Percentiles rank a stretch among this genome's conserved stretches.
Conservation (phyloP, 2,797 vertebrate genomes). For the Melanotaenia pygmaea region DNA sequence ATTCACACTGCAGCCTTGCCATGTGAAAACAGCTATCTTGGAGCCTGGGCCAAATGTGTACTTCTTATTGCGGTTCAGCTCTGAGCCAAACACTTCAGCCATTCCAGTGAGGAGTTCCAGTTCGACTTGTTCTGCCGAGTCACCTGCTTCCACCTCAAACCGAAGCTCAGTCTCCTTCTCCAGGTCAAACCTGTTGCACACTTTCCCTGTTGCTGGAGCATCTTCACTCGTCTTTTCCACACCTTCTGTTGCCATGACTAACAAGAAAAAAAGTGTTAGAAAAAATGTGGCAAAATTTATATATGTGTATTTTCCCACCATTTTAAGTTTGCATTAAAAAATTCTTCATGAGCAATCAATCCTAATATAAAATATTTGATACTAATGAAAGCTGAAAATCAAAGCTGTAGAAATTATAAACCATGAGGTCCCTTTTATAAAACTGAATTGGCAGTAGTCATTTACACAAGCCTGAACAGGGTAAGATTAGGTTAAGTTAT, state of each 20-base stretch:
- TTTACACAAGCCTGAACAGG: too few relatives aligned
- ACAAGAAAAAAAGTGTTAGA: background rate
- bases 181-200: slow-evolving; percentile 86
- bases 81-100: slow-evolving; percentile 96
- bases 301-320: too few relatives aligned
- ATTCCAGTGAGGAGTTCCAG: slow-evolving; percentile 92
- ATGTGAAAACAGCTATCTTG: slow-evolving; percentile 97
- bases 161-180: slow-evolving; percentile 97
- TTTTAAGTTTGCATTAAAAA: too few relatives aligned
- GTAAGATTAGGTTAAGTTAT: too few relatives aligned
- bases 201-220: slow-evolving; percentile 66
- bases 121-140: slow-evolving; percentile 85
- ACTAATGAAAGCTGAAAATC: too few relatives aligned
- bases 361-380: too few relatives aligned
- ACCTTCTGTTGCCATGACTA: slow-evolving; percentile 79
- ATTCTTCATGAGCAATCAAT: too few relatives aligned
- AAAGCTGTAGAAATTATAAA: too few relatives aligned
- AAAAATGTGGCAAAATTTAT: background rate
- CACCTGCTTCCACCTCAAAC: slow-evolving; percentile 94
- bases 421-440: too few relatives aligned
- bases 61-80: slow-evolving; percentile 96
- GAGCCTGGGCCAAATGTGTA: slow-evolving; percentile 94
- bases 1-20: slow-evolving; percentile 95
- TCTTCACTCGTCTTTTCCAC: slow-evolving; percentile 80
- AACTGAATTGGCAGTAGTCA: too few relatives aligned